These are phyloP conservation scores for Leptopilina myrica DNA, from an alignment of 2,888 invertebrate species.

Conservation along the genomic window DNA sequence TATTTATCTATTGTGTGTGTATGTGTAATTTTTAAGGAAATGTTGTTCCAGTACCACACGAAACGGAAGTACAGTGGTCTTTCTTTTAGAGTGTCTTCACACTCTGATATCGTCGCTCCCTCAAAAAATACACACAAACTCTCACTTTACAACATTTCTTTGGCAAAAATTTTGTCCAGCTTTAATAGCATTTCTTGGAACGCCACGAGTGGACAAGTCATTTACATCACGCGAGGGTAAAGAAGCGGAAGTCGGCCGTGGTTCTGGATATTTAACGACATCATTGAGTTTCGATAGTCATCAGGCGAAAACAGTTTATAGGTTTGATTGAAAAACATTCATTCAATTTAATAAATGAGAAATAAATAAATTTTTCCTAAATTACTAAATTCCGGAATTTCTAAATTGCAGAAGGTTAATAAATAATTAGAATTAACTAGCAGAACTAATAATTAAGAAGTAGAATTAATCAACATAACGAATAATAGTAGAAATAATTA, in stretches of 20 bases:
- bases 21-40: conserved; percentile 76
- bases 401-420: too few species aligned
- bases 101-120: conserved; percentile 91
- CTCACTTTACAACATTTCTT: conserved; percentile 91
- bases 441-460: too few species aligned
- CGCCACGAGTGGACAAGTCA: conserved; percentile 90
- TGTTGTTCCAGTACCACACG: conserved; percentile 67
- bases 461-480: too few species aligned
- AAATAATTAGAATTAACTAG: too few species aligned
- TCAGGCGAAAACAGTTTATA: conserved; percentile 93
- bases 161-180: conserved; percentile 97
- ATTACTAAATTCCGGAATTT: too few species aligned
- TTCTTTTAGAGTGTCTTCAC: conserved; percentile 91
- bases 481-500: too few species aligned
- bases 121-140: conserved; percentile 88
- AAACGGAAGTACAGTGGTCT: conserved; percentile 83
- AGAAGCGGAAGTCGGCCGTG: conserved; percentile 80
- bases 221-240: conserved; percentile 82
- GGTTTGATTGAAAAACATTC: conserved; percentile 71
- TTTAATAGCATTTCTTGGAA: conserved; percentile 90
- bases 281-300: conserved; percentile 88
- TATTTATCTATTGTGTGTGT: background rate
- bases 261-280: conserved; percentile 84
- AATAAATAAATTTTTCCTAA: too few species aligned
- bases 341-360: too few species aligned